Evolutionary conservation across 2,797 vertebrate species (phyloP).

Genomic region (Gymnothorax reevesii): DNA sequence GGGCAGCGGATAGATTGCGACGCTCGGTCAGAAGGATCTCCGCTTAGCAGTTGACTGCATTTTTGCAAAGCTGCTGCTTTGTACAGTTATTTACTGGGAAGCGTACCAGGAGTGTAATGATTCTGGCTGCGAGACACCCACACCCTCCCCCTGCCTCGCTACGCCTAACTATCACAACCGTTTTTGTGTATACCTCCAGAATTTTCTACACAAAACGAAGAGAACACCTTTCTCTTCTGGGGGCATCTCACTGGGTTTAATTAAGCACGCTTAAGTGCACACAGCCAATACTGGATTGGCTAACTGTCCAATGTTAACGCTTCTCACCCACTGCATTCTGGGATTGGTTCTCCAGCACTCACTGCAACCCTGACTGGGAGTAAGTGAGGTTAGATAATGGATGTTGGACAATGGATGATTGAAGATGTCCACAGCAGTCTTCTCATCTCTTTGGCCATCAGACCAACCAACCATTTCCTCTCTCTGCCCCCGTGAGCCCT

Average conservation of each 20-base stretch:
- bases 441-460: neutral
- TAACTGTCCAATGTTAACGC: too few species aligned
- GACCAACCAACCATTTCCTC: neutral
- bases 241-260: neutral
- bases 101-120: slow-evolving; percentile 6
- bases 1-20: neutral
- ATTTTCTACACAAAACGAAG: neutral
- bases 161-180: neutral
- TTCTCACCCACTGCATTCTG: too few species aligned
- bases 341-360: too few species aligned
- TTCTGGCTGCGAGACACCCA: slow-evolving; percentile 12
- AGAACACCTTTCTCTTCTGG: neutral
- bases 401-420: too few species aligned
- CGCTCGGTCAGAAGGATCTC: slow-evolving; percentile 24
- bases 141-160: neutral
- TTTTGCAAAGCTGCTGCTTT: slow-evolving; percentile 8
- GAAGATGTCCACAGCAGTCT: neutral
- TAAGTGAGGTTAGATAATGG: too few species aligned
- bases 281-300: neutral
- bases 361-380: too few species aligned
- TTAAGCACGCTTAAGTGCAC: slow-evolving; percentile 15
- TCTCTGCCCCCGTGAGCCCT: neutral
- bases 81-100: slow-evolving; percentile 29
- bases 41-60: slow-evolving; percentile 13
- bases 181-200: slow-evolving; percentile 7